Base-by-base conservation (phyloP, 2,888 invertebrate genomes). In the Volucella bombylans region DNA sequence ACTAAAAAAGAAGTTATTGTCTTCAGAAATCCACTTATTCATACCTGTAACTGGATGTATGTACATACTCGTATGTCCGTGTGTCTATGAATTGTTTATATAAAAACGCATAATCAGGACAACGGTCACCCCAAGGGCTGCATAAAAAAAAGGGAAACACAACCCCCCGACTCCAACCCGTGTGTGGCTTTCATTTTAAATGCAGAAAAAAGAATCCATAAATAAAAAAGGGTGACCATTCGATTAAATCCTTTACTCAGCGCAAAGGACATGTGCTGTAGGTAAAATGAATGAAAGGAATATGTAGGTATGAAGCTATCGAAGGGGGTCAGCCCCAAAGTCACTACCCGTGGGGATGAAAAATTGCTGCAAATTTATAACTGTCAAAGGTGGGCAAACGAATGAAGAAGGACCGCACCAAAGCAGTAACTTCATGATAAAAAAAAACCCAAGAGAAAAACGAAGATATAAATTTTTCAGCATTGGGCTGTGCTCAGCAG, bases 361-460 rank as follows among this genome's bases (percentile, higher is more conserved):
- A 85, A 85, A 85, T 85, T 85, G 85, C 85, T 72, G 76, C 69
- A 71, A 81, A 85, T 85, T 85, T 85, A 85, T 85, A 85, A 76
- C 85, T 85, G 85, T 85, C 85, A 81, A 85, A 85, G 85, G 85
- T 85, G 85, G 85, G 85, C 81, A 76, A 85, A 68, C 81, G 81
- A 62, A 85, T 85, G 85, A 85, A 85, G 85, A 85, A 85, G 85
- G 85, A 85, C 85, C 85, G 11, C 52, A 54, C 71, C 65, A 74
- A 31, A 31, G 54, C 55, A 71, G 57, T 38, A 62, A 61, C 10
- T 61, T 62, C 62, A 68, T 77, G 41, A 15, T 50, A 39, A 64
- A 72, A 65, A 43, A 52, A 49, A 31, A 50, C 18, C 18, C 1
- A 23, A 23, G 18, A 23, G 18, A 23, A 23, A 77, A 67, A 43